phyloP scores from a whole-genome alignment of 2,113 vertebrate genomes.

The Aleadryas rufinucha region DNA sequence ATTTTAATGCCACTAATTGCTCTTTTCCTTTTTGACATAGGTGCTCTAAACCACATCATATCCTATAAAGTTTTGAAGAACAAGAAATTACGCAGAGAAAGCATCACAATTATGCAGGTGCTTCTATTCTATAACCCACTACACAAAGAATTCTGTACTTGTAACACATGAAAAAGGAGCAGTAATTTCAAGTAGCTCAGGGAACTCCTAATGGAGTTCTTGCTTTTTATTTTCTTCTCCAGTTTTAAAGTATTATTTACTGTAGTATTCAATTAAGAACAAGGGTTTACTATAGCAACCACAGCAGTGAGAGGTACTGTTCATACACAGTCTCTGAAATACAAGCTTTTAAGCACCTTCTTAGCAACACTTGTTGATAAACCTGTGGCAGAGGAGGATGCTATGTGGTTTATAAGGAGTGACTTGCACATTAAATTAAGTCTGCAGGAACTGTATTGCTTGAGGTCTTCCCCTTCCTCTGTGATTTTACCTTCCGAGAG shows the following conservation, averaged over 20 bases:
- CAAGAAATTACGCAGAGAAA: neutral
- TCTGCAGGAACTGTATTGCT: neutral
- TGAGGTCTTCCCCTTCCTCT: neutral
- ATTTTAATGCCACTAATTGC: neutral
- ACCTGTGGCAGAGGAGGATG: constrained; percentile 8
- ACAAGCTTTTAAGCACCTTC: constrained; percentile 52
- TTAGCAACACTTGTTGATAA: constrained; percentile 62
- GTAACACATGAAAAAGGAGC: constrained; percentile 14
- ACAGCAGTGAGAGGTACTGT: constrained; percentile 44
- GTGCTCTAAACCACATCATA: neutral
- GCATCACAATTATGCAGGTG: constrained; percentile 15
- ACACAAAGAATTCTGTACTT: neutral
- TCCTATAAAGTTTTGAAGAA: neutral
- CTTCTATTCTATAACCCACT: neutral
- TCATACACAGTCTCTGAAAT: constrained; percentile 31
- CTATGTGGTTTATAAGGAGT: neutral
- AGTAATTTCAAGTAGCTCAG: constrained; percentile 58
- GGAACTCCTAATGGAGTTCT: constrained; percentile 10
- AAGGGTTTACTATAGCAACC: constrained; percentile 69
- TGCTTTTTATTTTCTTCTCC: constrained; percentile 33
- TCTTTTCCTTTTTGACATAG: neutral
- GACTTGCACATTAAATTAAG: neutral
- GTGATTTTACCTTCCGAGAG: neutral
- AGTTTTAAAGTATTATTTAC: constrained; percentile 70
- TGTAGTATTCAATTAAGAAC: constrained; percentile 66